Conservation (phyloP, 2,797 vertebrate species). For the Tragelaphus oryx region DNA sequence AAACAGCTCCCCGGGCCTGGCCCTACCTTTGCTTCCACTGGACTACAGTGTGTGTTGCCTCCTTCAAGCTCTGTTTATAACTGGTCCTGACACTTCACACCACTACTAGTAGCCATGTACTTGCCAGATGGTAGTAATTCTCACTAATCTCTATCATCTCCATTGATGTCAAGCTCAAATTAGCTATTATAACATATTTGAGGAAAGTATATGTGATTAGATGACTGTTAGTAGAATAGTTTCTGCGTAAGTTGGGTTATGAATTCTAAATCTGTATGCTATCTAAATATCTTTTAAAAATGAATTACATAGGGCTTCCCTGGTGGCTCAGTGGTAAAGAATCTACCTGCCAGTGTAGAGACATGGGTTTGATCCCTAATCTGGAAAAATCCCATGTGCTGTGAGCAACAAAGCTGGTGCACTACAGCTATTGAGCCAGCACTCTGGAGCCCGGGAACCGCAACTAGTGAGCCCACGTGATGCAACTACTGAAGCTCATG, state of each 20-base stretch:
- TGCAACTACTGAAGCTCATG: background rate
- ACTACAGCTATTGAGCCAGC: background rate
- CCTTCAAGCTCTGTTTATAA: background rate
- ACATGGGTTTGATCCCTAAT: background rate
- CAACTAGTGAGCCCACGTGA: background rate
- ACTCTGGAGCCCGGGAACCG: background rate
- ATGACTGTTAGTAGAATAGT: background rate
- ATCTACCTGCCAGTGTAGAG: background rate
- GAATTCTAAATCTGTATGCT: background rate
- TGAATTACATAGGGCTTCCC: background rate
- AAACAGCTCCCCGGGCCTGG: background rate
- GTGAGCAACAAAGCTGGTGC: background rate
- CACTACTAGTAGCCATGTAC: background rate
- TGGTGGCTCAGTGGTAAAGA: background rate
- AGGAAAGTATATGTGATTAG: background rate
- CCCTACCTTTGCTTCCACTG: background rate
- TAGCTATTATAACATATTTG: slow-evolving; percentile 4
- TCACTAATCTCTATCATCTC: background rate
- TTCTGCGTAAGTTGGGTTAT: background rate
- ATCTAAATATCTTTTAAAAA: background rate
- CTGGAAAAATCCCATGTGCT: background rate
- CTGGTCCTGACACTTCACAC: background rate
- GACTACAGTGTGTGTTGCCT: background rate
- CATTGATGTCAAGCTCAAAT: background rate
- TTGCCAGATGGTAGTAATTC: background rate